Evolutionary conservation across 2,113 vertebrate genomes (phyloP).

Genomic region (Mastomys natalensis): DNA sequence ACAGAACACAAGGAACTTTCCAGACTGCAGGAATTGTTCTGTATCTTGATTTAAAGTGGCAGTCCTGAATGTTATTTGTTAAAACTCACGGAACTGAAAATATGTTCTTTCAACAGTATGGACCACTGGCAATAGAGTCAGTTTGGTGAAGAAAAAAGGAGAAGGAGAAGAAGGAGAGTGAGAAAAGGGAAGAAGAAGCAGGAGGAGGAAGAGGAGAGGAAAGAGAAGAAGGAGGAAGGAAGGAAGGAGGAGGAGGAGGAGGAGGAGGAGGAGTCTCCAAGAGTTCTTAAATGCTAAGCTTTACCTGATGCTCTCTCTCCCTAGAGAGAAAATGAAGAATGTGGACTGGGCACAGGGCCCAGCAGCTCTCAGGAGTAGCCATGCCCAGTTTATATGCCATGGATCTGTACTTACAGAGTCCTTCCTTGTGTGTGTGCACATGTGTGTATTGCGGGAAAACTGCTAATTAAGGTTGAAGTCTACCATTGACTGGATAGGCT

Average conservation of each 20-base stretch:
- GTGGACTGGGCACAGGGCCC: not conserved
- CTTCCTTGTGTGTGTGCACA: accelerated
- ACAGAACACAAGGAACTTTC: not conserved
- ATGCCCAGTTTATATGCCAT: not conserved
- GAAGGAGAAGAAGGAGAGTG: not conserved
- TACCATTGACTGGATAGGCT: too few species aligned
- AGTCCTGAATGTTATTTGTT: not conserved
- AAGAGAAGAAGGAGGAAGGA: not conserved
- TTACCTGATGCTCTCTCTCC: not conserved
- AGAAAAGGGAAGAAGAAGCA: not conserved
- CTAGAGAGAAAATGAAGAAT: not conserved
- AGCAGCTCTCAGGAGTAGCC: not conserved
- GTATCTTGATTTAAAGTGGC: not conserved
- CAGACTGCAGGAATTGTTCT: not conserved
- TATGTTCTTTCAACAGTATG: not conserved
- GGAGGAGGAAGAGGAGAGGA: not conserved
- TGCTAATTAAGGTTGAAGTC: too few species aligned
- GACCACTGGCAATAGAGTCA: not conserved
- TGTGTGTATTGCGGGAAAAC: not conserved
- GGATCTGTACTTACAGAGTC: not conserved
- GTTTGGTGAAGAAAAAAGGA: not conserved
- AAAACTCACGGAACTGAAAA: not conserved
- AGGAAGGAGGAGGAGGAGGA: accelerated
- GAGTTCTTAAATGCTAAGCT: not conserved
- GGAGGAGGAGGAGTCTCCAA: not conserved